Base-by-base conservation (phyloP, 2,888 invertebrate species). In the Laspeyria flexula region DNA sequence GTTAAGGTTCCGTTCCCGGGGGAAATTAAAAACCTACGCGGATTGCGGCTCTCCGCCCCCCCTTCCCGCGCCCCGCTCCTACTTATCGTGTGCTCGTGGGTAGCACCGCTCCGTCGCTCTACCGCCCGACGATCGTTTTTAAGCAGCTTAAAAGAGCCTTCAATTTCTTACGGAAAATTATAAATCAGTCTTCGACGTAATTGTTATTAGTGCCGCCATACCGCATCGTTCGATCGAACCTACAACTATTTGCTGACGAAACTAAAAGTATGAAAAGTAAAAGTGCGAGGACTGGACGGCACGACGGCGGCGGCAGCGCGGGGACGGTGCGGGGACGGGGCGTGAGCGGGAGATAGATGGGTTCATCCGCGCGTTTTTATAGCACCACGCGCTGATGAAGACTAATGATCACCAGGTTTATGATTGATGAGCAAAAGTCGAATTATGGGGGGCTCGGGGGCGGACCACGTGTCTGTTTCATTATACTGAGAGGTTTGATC, bases 11-110 rank as follows among this genome's bases (percentile, higher is more conserved):
- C 41, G 49, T 41, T 65, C 79, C 70, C 71, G 63, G 48, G 78
- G 78, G 78, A 79, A 79, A 79, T 79, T 76, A 79, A 65, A 68
- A 66, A 60, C 60, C 63, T 44, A 55, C 65, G 49, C 58, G 66
- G 64, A 69, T 65, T 62, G 61, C 49, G 54, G n/a, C n/a, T 29
- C 59, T 50, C 58, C 61, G 49, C 68, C 23, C 37, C 37, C 10
- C n/a, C n/a, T n/a, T n/a, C n/a, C n/a, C 23, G 27, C 25, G n/a
- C 60, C 51, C 46, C 61, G 50, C 65, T 46, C 53, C 69, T 65
- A 68, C 70, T 77, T 71, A 76, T 71, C 67, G 68, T 52, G 45
- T 53, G 9, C 31, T 25, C 54, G 56, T 37, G 43, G 62, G 60
- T 34, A 50, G 35, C n/a, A 42, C 51, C 35, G 12, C 12, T n/a